These are phyloP conservation scores for Archaeoteleia sp. DNA, from an alignment of 2,888 invertebrate species.

Conservation along the genomic window DNA sequence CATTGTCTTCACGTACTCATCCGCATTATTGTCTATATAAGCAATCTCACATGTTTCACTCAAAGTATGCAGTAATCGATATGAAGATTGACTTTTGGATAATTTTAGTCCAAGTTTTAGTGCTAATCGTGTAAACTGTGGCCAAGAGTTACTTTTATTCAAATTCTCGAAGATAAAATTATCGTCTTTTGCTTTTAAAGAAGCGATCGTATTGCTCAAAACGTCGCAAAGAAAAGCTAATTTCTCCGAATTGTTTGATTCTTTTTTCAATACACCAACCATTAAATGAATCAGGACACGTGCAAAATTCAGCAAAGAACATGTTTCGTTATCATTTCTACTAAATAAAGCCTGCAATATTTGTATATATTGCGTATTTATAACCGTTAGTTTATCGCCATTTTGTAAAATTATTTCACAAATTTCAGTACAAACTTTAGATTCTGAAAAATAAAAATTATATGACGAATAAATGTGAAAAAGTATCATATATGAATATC, in stretches of 20 bases:
- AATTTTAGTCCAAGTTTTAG: slow-evolving; percentile 81
- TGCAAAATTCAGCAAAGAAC: slow-evolving; percentile 59
- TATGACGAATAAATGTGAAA: slow-evolving; percentile 6
- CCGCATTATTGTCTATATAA: slow-evolving; percentile 76
- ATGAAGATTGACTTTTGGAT: slow-evolving; percentile 68
- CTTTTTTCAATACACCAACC: slow-evolving; percentile 66
- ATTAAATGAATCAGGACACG: slow-evolving; percentile 65
- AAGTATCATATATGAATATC: no score
- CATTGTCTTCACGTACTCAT: slow-evolving; percentile 76
- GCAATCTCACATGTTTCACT: slow-evolving; percentile 78
- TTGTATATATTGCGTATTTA: slow-evolving; percentile 60
- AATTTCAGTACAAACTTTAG: slow-evolving; percentile 58
- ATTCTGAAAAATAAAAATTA: slow-evolving; percentile 52
- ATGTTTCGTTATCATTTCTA: slow-evolving; percentile 51
- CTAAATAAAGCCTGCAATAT: slow-evolving; percentile 62
- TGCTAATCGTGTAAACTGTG: slow-evolving; percentile 74
- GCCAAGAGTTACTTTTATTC: slow-evolving; percentile 66
- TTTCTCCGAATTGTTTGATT: slow-evolving; percentile 63
- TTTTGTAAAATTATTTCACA: slow-evolving; percentile 63
- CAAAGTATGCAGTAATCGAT: slow-evolving; percentile 77
- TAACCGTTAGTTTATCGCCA: slow-evolving; percentile 66
- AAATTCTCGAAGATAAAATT: slow-evolving; percentile 60
- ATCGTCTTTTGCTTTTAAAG: slow-evolving; percentile 51
- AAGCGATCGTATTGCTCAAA: slow-evolving; percentile 53
- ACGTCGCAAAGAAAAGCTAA: slow-evolving; percentile 60